Evolutionary conservation across 2,888 invertebrate species (phyloP).

Genomic region (Drosophila prostipennis): DNA sequence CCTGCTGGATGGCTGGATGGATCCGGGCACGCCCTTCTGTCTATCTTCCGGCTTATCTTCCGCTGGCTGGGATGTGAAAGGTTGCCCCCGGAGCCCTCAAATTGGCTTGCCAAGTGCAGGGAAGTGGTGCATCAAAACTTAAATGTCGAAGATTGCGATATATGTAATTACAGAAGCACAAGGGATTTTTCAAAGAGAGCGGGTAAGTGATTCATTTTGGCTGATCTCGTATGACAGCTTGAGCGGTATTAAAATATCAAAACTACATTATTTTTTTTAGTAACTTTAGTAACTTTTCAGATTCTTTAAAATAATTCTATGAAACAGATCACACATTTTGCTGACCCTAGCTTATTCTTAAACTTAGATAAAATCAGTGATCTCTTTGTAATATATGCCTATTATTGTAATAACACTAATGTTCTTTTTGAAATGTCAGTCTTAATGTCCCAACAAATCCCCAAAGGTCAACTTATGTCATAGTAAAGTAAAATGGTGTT

Average conservation of each 20-base stretch:
- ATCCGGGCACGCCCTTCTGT: slow-evolving; percentile 25
- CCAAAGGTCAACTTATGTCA: neutral
- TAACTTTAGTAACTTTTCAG: too few relatives aligned
- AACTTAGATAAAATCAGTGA: neutral
- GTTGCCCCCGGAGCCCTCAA: slow-evolving; percentile 33
- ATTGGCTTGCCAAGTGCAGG: slow-evolving; percentile 36
- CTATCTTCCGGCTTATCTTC: slow-evolving; percentile 25
- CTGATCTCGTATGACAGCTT: neutral
- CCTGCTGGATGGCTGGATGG: slow-evolving; percentile 28
- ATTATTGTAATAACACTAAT: too few relatives aligned
- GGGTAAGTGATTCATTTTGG: neutral
- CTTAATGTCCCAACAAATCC: neutral
- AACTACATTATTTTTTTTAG: too few relatives aligned
- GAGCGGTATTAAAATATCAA: too few relatives aligned
- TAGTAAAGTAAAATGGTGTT: too few relatives aligned
- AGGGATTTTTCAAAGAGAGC: neutral
- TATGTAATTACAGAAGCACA: slow-evolving; percentile 14
- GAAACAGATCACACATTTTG: too few relatives aligned
- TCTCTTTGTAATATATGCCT: too few relatives aligned
- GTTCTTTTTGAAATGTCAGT: neutral
- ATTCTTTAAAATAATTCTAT: too few relatives aligned
- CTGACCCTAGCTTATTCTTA: too few relatives aligned
- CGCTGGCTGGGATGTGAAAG: slow-evolving; percentile 23
- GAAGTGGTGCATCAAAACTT: slow-evolving; percentile 20
- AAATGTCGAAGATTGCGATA: slow-evolving; percentile 8